Evolutionary conservation across 2,797 vertebrate genomes (phyloP), one percentile per base, ranked within the genome.

Genomic region (Peromyscus nudipes): DNA sequence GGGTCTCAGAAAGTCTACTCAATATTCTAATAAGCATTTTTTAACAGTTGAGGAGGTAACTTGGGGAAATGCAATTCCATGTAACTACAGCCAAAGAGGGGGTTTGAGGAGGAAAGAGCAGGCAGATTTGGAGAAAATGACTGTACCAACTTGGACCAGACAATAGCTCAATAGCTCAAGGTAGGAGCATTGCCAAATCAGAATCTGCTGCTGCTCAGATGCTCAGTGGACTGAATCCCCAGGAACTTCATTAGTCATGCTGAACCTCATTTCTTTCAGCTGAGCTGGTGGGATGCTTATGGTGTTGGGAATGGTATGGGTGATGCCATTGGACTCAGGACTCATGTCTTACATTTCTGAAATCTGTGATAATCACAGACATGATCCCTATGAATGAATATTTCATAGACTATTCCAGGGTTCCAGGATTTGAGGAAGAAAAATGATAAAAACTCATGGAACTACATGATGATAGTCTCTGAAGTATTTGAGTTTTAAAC

Each of bases 81-180:
- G 4, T 80, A 96, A 91, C 84, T 80, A 62, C 2, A 91, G 69
- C n/a, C 62, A n/a, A 89, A 91, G 43, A 64, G 79, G 94, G 73
- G 52, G 0, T 57, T n/a, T 91, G 79, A 91, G 27, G 14, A 93
- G 7, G 67, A 94, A 94, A 69, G 21, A 85, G 17, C 0, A 75
- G 77, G 12, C 12, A 75, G 27, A 75, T 88, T n/a, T 94, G 49
- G 81, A 91, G 55, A 91, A 89, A 85, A 64, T 65, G 62, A 64
- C 9, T 4, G 2, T 16, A 37, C 40, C 76, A 77, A 37, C 31
- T 71, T 34, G 10, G 25, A 7, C n/a, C 37, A 79, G 19, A 31
- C 14, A 46, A 60, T 6, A 90, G 46, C 11, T 52, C 7, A 6
- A 7, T 71, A 29, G 6, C 19, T 29, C 43, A 9, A 57, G 19